phyloP scores from a whole-genome alignment of 2,113 vertebrate species.

The Propithecus coquereli region DNA sequence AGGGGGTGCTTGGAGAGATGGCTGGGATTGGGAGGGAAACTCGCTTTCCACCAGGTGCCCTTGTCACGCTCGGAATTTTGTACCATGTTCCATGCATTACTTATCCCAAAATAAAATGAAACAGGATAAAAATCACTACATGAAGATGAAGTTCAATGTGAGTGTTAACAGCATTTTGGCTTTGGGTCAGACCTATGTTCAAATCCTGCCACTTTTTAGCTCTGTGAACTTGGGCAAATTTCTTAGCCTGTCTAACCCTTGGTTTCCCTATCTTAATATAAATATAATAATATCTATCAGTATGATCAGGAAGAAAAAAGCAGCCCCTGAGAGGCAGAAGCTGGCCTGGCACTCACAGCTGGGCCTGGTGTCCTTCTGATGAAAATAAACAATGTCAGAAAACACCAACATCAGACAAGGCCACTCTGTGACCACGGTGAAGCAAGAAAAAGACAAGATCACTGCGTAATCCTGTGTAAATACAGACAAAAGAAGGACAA shows the following conservation, averaged over 20 bases:
- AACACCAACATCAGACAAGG: not conserved
- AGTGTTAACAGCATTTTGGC: not conserved
- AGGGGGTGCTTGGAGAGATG: no score
- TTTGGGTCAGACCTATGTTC: not conserved
- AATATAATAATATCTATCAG: not conserved
- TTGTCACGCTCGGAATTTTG: not conserved
- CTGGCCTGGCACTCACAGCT: not conserved
- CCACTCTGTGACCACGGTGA: accelerated
- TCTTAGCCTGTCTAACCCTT: not conserved
- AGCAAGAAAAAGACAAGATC: not conserved
- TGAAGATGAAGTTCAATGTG: not conserved
- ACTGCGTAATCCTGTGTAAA: not conserved
- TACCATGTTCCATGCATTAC: not conserved
- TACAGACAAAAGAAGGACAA: not conserved
- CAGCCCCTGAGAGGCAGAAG: not conserved
- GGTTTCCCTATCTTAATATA: not conserved
- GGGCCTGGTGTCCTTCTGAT: not conserved
- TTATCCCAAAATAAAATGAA: not conserved
- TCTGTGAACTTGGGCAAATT: not conserved
- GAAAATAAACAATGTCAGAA: not conserved
- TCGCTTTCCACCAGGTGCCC: not conserved
- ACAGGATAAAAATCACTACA: not conserved
- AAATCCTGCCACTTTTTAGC: not conserved
- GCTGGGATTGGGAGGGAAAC: not conserved
- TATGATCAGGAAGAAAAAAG: not conserved